These are phyloP conservation scores for Ophion costatus DNA, from an alignment of 2,888 invertebrate species.

Conservation along the genomic window DNA sequence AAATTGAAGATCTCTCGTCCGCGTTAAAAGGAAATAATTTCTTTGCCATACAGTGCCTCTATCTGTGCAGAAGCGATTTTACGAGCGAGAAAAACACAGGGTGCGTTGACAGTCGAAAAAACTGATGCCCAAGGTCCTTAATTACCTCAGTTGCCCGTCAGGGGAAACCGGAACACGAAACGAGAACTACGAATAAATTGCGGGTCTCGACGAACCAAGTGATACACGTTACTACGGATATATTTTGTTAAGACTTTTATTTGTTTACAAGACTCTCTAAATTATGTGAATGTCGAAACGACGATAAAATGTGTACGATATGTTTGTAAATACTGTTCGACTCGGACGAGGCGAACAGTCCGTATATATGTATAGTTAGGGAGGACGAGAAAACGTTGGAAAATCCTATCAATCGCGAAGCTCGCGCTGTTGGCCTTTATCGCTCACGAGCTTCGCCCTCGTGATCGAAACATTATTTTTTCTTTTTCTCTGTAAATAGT, in stretches of 20 bases:
- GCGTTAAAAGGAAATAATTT: slow-evolving; percentile 2
- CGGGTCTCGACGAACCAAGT: slow-evolving; percentile 21
- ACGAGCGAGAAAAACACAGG: not conserved
- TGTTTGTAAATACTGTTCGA: slow-evolving; percentile 35
- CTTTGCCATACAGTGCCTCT: slow-evolving; percentile 19
- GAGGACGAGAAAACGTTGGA: not conserved
- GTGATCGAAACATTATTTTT: slow-evolving; percentile 21
- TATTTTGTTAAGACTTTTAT: slow-evolving; percentile 43
- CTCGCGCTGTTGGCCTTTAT: not conserved
- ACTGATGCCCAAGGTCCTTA: not conserved
- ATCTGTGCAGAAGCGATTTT: not conserved
- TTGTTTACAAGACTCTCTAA: slow-evolving; percentile 24
- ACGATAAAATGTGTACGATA: slow-evolving; percentile 37
- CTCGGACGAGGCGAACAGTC: slow-evolving; percentile 12
- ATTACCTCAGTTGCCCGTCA: not conserved
- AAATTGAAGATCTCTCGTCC: not conserved
- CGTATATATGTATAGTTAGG: not conserved
- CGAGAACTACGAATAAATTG: not conserved
- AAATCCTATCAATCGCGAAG: not conserved
- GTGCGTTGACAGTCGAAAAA: not conserved
- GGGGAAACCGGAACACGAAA: not conserved
- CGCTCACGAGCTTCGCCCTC: not conserved
- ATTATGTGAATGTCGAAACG: slow-evolving; percentile 25
- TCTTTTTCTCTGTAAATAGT: slow-evolving; percentile 62
- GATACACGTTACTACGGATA: slow-evolving; percentile 38